Percentiles rank a stretch among this genome's conserved stretches.
Evolutionary conservation across 1,140 invertebrate genomes (phyloP).

Genomic region (Mycetomoellerius zeteki): DNA sequence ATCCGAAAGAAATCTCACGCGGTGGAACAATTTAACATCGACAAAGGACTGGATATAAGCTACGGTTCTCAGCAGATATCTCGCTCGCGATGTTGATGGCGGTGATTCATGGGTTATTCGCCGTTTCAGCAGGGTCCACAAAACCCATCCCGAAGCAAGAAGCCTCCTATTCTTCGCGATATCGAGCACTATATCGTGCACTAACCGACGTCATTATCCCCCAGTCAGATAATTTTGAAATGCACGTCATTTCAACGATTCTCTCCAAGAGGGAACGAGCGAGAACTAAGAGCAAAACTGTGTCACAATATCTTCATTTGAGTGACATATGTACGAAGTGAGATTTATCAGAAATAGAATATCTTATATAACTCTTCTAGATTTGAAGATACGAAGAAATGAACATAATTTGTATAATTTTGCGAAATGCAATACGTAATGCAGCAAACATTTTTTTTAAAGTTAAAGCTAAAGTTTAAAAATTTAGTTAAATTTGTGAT

Average conservation of each 20-base stretch:
- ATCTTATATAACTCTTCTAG: background rate
- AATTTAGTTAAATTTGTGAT: background rate
- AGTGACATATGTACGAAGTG: background rate
- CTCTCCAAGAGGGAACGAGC: background rate
- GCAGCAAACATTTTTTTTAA: background rate
- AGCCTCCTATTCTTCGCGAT: conserved; percentile 37
- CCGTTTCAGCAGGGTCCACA: conserved; percentile 15
- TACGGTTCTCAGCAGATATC: conserved; percentile 27
- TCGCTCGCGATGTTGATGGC: conserved; percentile 29
- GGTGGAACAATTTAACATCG: background rate
- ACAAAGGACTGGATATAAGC: conserved; percentile 37
- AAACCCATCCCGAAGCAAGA: conserved; percentile 18
- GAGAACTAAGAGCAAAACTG: conserved; percentile 40
- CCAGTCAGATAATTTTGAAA: conserved; percentile 50
- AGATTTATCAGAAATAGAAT: background rate
- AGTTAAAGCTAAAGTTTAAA: background rate
- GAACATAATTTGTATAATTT: background rate
- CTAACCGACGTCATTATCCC: conserved; percentile 42
- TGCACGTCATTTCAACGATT: conserved; percentile 37
- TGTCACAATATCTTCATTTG: conserved; percentile 23
- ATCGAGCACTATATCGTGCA: conserved; percentile 26
- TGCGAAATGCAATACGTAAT: background rate
- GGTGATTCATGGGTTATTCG: conserved; percentile 40
- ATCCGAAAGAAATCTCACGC: conserved; percentile 17
- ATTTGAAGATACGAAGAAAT: background rate